Evolutionary conservation across 2,888 invertebrate species (phyloP).

Genomic region (Lithophane ornitopus): DNA sequence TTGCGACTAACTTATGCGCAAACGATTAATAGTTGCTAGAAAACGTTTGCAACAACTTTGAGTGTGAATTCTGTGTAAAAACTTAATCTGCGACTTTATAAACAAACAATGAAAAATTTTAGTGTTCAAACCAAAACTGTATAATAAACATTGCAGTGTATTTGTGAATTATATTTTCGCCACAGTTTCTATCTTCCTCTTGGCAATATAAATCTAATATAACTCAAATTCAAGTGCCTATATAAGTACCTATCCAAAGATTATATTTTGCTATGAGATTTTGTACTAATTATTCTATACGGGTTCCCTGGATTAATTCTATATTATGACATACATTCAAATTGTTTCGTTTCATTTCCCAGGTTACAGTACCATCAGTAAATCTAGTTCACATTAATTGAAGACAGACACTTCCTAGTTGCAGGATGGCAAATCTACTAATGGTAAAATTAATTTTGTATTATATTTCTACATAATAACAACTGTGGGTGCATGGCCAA

Average conservation of each 20-base stretch:
- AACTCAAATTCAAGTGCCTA: too few relatives aligned
- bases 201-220: too few relatives aligned
- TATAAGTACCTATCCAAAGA: not conserved
- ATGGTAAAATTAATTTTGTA: conserved; percentile 58
- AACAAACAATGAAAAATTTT: too few relatives aligned
- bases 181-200: too few relatives aligned
- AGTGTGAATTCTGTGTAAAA: too few relatives aligned
- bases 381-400: conserved; percentile 50
- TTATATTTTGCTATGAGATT: not conserved
- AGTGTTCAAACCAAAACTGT: too few relatives aligned
- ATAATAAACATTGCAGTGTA: too few relatives aligned
- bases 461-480: conserved; percentile 59
- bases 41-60: too few relatives aligned
- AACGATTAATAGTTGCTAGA: too few relatives aligned
- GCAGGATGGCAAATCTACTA: conserved; percentile 44
- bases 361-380: conserved; percentile 30
- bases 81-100: too few relatives aligned
- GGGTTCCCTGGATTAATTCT: not conserved
- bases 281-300: not conserved
- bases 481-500: conserved; percentile 53
- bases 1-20: too few relatives aligned
- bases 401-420: conserved; percentile 51
- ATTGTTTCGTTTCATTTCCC: conserved; percentile 43
- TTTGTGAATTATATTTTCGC: too few relatives aligned
- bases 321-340: conserved; percentile 11